Percentiles rank a stretch among this genome's conserved stretches.
phyloP scores from a whole-genome alignment of 2,888 invertebrate species.

The Hanleya hanleyi region DNA sequence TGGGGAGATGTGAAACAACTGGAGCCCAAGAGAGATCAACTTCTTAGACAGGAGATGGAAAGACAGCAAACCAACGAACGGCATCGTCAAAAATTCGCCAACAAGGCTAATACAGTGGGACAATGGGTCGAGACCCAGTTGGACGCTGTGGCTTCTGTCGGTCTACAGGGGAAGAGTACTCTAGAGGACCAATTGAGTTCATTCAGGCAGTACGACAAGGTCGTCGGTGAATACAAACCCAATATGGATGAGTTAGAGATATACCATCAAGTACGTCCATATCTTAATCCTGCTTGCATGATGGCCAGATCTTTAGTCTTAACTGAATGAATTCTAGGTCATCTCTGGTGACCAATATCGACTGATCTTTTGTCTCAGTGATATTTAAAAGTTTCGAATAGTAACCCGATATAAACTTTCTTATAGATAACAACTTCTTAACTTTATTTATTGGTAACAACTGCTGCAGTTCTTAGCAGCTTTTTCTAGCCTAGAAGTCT shows the following conservation, averaged over 20 bases:
- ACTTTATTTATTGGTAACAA: no score
- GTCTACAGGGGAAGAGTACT: conserved; percentile 91
- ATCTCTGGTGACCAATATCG: no score
- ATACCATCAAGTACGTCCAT: conserved; percentile 87
- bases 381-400: no score
- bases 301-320: conserved; percentile 22
- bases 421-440: no score
- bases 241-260: conserved; percentile 99
- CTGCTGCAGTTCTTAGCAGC: background rate
- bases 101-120: conserved; percentile 98
- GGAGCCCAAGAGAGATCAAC: conserved; percentile 97
- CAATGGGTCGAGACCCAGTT: conserved; percentile 97
- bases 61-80: conserved; percentile 97
- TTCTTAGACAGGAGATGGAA: conserved; percentile 94
- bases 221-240: conserved; percentile 78
- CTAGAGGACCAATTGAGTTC: conserved; percentile 90
- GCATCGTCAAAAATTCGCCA: conserved; percentile 97
- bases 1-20: conserved; percentile 97
- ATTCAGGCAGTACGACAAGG: conserved; percentile 67
- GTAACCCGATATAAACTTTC: no score
- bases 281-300: no score
- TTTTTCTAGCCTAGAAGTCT: no score
- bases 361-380: no score
- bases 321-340: no score
- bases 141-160: conserved; percentile 97